Percentiles rank a stretch among this genome's conserved stretches.
Conservation (phyloP, 2,888 invertebrate genomes). For the Crossocerus cetratus region DNA sequence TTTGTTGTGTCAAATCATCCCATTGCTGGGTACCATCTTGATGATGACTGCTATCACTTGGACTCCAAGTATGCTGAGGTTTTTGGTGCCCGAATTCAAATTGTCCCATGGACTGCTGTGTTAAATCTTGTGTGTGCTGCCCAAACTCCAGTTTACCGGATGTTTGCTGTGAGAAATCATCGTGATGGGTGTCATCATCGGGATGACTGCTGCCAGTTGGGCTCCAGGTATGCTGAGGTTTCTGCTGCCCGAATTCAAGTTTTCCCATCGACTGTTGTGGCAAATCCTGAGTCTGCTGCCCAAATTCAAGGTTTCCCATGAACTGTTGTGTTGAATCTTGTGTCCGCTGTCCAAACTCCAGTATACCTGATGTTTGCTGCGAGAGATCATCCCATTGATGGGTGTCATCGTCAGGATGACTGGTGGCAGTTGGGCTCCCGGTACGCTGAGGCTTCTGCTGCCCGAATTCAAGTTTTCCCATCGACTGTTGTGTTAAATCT, state of each 20-base stretch:
- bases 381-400: conserved; percentile 44
- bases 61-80: conserved; percentile 25
- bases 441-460: conserved; percentile 16
- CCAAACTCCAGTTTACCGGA: conserved; percentile 36
- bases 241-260: conserved; percentile 48
- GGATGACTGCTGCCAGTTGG: conserved; percentile 16
- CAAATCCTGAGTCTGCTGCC: conserved; percentile 18
- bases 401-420: conserved; percentile 27
- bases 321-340: conserved; percentile 29
- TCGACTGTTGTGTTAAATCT: conserved; percentile 9
- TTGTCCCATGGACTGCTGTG: neutral
- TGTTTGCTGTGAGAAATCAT: conserved; percentile 50
- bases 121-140: conserved; percentile 38
- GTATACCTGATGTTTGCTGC: conserved; percentile 50
- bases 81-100: conserved; percentile 12
- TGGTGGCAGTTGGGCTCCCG: conserved; percentile 7
- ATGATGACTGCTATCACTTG: neutral
- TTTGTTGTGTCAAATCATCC: conserved; percentile 46
- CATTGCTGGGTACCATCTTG: conserved; percentile 1
- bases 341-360: conserved; percentile 19
- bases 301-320: neutral
- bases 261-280: conserved; percentile 1
- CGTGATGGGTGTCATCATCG: conserved; percentile 33
- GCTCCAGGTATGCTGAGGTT: conserved; percentile 6
- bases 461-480: conserved; percentile 46